Evolutionary conservation across 2,797 vertebrate species (phyloP), one percentile per base, ranked within the genome.

Genomic region (Sphenopsis melanotis): DNA sequence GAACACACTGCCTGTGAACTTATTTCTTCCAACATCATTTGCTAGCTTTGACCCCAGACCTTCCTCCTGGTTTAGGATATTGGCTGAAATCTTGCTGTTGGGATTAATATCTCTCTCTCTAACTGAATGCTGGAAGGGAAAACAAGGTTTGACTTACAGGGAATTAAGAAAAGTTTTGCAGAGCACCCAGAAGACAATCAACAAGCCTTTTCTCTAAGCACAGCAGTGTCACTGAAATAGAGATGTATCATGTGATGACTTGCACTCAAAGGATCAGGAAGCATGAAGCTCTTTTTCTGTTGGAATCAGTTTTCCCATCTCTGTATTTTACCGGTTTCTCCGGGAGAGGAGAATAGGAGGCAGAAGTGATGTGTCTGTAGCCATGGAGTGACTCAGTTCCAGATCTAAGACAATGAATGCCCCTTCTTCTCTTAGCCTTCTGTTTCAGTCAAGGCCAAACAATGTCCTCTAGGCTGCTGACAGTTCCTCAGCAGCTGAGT

Each of bases 1-100:
- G 80, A 84, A 77, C 74, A 96, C 47, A 82, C 77, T 95, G 87
- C 88, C 83, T 63, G 3, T 84, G 77, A 96, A 93, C 77, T 90
- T 89, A 47, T 49, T 94, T 93, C 77, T 77, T 82, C 76, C 82
- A 92, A 87, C 27, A 46, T 84, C 64, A 82, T 93, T 86, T 82
- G 87, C 59, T 94, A 86, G 72, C 13, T 83, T 91, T 90, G 85
- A 94, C 87, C 83, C 29, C 63, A 70, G 44, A 64, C 49, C 41
- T 84, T 94, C 70, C 87, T 93, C 75, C 44, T 94, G 36, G 34
- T 93, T 90, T 91, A 90, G 63, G 52, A 88, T 87, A 91, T 56
- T 89, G 89, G 80, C 80, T 88, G 59, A 87, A 92, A 87, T 70
- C 26, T 91, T 90, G 56, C 59, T 90, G 30, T 53, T 94, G 79